A percentile compares a stretch with the other conserved stretches of the same genome.
These are phyloP conservation scores for Psix sp. DNA, from an alignment of 1,140 invertebrate species.

Conservation along the genomic window DNA sequence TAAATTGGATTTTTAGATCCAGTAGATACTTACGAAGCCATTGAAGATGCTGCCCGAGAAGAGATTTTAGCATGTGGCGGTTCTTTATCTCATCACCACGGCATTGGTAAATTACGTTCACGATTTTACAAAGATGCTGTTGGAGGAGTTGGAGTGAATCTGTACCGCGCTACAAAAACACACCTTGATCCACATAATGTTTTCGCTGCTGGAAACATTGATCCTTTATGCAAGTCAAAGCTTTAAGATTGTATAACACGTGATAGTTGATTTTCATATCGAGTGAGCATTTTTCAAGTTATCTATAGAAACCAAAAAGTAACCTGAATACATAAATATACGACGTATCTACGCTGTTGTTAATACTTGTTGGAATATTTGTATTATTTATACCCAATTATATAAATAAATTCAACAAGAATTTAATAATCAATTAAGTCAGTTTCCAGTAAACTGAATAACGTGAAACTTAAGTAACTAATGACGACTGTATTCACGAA, in stretches of 20 bases:
- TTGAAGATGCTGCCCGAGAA: conserved; percentile 90
- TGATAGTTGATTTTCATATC: conserved; percentile 17
- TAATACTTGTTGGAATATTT: too few relatives aligned
- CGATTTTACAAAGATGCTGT: conserved; percentile 89
- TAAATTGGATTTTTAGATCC: conserved; percentile 84
- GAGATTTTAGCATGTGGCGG: conserved; percentile 95
- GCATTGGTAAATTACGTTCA: conserved; percentile 94
- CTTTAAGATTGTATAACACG: conserved; percentile 50
- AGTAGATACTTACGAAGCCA: conserved; percentile 88
- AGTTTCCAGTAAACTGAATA: conserved; percentile 6
- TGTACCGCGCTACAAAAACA: conserved; percentile 89
- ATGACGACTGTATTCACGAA: not conserved
- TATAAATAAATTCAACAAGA: too few relatives aligned
- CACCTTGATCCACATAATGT: conserved; percentile 96
- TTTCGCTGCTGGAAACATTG: conserved; percentile 92
- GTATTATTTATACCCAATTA: too few relatives aligned
- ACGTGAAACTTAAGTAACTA: not conserved
- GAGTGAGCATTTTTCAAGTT: conserved; percentile 21
- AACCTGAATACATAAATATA: too few relatives aligned
- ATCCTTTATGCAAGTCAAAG: conserved; percentile 66
- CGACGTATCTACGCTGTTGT: too few relatives aligned
- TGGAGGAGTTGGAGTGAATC: conserved; percentile 84
- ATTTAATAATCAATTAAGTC: too few relatives aligned
- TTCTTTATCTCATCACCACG: conserved; percentile 97
- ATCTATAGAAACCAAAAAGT: too few relatives aligned